phyloP scores from a whole-genome alignment of 2,888 invertebrate genomes.

The Antheraea yamamai region DNA sequence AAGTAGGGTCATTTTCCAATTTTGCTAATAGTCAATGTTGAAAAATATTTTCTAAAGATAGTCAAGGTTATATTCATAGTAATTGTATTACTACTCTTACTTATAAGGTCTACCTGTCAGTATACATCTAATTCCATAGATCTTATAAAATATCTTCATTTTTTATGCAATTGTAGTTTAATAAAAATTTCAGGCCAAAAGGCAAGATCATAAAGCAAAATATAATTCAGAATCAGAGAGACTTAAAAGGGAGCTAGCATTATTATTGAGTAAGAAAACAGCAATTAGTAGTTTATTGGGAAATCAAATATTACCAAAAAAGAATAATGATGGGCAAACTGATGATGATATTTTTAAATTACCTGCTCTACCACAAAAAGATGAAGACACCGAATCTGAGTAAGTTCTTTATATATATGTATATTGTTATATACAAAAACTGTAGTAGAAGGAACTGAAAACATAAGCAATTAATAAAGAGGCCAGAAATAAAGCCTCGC shows the following conservation, averaged over 20 bases:
- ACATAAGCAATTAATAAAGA: background rate
- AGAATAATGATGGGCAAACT: conserved; percentile 42
- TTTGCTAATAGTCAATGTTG: no score
- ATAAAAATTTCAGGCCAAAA: conserved; percentile 84
- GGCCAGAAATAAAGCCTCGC: background rate
- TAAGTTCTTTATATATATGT: conserved; percentile 49
- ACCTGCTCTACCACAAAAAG: conserved; percentile 72
- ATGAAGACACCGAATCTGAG: conserved; percentile 72
- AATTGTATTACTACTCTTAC: background rate
- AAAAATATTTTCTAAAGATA: no score
- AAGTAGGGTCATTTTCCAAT: no score
- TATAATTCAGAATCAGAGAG: conserved; percentile 87
- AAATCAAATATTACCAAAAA: conserved; percentile 77
- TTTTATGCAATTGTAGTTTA: background rate
- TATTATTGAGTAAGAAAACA: conserved; percentile 89
- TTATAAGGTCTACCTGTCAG: background rate
- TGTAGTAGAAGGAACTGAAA: background rate
- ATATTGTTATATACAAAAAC: background rate
- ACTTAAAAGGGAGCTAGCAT: conserved; percentile 87
- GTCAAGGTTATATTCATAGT: background rate
- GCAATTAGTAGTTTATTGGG: conserved; percentile 87
- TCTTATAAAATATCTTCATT: background rate
- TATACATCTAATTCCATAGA: no score
- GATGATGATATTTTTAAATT: conserved; percentile 86
- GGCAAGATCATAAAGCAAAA: conserved; percentile 88